These are phyloP conservation scores for Pseudotriccus pelzelni DNA, from an alignment of 2,797 vertebrate species.

Conservation along the genomic window DNA sequence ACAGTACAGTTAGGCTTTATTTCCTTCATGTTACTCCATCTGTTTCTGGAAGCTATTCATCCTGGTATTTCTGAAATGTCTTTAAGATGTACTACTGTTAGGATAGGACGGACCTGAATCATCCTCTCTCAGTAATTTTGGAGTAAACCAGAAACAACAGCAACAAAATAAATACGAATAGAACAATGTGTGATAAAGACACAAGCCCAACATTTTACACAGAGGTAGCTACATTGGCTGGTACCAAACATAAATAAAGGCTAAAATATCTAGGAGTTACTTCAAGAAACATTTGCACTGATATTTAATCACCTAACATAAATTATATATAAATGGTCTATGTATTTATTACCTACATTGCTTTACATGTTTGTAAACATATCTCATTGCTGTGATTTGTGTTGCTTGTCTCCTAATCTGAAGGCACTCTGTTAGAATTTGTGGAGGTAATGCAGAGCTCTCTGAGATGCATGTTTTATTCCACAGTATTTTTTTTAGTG, in stretches of 20 bases:
- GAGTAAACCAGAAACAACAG: not conserved
- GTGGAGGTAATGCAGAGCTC: not conserved
- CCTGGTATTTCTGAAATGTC: not conserved
- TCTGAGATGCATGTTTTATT: not conserved
- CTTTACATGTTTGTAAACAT: not conserved
- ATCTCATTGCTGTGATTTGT: constrained; percentile 3
- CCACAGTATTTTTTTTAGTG: not conserved
- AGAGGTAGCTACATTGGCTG: not conserved
- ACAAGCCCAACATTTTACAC: not conserved
- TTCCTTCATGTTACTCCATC: not conserved
- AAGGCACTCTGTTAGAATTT: not conserved
- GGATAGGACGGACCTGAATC: not conserved
- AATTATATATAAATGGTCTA: not conserved
- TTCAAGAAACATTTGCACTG: not conserved
- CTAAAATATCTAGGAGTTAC: not conserved
- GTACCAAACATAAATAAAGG: not conserved
- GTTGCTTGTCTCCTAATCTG: not conserved
- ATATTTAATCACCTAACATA: not conserved
- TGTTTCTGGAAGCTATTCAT: not conserved
- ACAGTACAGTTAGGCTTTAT: not conserved
- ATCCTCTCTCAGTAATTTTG: not conserved
- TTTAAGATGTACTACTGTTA: not conserved
- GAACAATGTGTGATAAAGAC: not conserved
- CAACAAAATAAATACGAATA: not conserved
- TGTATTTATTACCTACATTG: not conserved